These are phyloP conservation scores for Bolinopsis microptera DNA, from an alignment of 37 sponge, comb jelly and placozoan genomes.

Conservation along the genomic window DNA sequence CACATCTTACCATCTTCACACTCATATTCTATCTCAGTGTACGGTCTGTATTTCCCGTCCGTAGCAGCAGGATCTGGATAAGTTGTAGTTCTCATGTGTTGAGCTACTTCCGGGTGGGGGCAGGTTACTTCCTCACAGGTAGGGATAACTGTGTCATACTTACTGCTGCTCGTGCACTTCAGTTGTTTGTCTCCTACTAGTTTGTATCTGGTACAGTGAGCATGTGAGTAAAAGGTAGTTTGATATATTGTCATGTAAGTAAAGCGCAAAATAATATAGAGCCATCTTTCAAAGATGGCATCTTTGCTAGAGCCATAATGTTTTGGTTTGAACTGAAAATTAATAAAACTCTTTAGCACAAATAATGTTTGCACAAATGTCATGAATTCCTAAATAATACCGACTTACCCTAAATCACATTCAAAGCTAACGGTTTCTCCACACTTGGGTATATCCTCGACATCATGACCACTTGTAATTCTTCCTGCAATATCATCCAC, in stretches of 20 bases:
- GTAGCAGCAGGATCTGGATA: neutral
- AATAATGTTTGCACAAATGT: too few species aligned
- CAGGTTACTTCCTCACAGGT: constrained; percentile 13
- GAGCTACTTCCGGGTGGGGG: neutral
- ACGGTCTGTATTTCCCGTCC: constrained; percentile 4
- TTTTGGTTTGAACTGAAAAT: too few species aligned
- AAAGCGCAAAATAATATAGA: too few species aligned
- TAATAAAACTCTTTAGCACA: too few species aligned
- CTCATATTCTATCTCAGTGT: constrained; percentile 35
- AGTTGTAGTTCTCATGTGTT: neutral
- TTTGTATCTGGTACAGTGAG: neutral
- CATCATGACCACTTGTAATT: neutral
- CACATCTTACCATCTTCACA: constrained; percentile 53
- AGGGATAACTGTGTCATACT: constrained; percentile 15
- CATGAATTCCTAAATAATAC: too few species aligned
- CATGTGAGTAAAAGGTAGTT: too few species aligned
- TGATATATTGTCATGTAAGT: too few species aligned
- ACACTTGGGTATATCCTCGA: neutral
- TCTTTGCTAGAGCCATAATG: too few species aligned
- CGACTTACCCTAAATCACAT: neutral
- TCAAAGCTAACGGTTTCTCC: neutral
- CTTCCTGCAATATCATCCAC: neutral
- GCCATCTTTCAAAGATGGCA: too few species aligned
- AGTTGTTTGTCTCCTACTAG: neutral
- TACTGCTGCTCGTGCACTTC: neutral